Conservation (phyloP, 2,113 vertebrate genomes). For the Microtus oregoni region DNA sequence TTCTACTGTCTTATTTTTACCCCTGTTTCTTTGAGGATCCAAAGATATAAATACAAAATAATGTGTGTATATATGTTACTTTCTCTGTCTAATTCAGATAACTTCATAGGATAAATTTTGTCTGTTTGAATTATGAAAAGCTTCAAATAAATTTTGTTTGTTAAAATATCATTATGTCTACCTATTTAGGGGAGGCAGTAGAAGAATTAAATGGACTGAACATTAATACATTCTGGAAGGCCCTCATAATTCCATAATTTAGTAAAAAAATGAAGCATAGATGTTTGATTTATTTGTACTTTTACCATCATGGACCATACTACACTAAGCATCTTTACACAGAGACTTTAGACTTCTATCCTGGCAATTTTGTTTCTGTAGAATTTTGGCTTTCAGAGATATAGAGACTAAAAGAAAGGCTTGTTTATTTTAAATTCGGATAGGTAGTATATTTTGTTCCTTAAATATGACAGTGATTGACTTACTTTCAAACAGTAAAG, state of each 20-base stretch:
- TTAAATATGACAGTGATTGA: conserved; percentile 1
- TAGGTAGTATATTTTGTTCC: neutral
- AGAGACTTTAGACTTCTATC: neutral
- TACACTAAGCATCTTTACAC: neutral
- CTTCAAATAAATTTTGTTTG: conserved; percentile 18
- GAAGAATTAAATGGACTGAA: neutral
- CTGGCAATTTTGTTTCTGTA: neutral
- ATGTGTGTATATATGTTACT: neutral
- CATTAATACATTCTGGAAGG: conserved; percentile 28
- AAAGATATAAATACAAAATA: neutral
- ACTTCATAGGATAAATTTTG: neutral
- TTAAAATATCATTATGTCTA: conserved; percentile 20
- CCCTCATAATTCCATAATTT: neutral
- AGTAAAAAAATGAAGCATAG: neutral
- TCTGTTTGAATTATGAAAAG: neutral
- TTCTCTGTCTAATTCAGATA: neutral
- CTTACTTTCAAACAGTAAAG: neutral
- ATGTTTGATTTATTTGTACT: neutral
- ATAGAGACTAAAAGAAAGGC: neutral
- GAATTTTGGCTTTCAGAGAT: neutral
- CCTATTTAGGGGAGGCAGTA: neutral
- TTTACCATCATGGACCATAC: neutral
- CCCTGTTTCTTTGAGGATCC: neutral
- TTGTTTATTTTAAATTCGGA: neutral
- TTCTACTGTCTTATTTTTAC: neutral